Evolutionary conservation across 2,888 invertebrate genomes (phyloP).

Genomic region (Alloscopus bannaensis): DNA sequence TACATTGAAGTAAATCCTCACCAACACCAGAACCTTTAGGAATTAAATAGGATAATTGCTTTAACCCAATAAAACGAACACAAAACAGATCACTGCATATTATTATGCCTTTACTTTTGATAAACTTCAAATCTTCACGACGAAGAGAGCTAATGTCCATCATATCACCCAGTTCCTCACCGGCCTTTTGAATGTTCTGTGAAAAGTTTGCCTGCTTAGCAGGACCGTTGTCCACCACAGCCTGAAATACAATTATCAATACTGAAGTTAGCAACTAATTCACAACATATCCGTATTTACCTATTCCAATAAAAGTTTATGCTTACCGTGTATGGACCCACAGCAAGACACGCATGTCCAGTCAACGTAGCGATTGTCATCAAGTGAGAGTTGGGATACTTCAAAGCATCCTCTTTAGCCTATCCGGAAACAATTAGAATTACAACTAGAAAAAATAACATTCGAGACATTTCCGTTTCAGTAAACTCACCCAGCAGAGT

Average conservation of each 20-base stretch:
- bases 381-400: constrained; percentile 86
- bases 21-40: constrained; percentile 81
- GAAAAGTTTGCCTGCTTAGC: constrained; percentile 80
- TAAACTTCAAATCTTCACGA: constrained; percentile 83
- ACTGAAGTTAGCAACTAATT: too few relatives aligned
- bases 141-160: constrained; percentile 88
- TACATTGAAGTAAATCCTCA: constrained; percentile 89
- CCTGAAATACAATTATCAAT: constrained; percentile 74
- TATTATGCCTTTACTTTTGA: constrained; percentile 77
- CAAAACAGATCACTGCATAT: background rate
- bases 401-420: constrained; percentile 83
- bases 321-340: constrained; percentile 85
- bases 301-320: background rate
- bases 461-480: background rate
- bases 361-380: constrained; percentile 95
- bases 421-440: constrained; percentile 73
- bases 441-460: background rate
- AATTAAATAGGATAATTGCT: constrained; percentile 3
- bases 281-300: background rate
- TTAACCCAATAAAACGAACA: background rate
- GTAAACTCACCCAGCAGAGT: constrained; percentile 82
- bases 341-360: constrained; percentile 86
- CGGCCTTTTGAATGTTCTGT: constrained; percentile 81
- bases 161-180: constrained; percentile 85
- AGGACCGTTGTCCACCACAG: constrained; percentile 86